Base-by-base conservation (phyloP, 2,113 vertebrate species). In the Telmatochromis sp. region DNA sequence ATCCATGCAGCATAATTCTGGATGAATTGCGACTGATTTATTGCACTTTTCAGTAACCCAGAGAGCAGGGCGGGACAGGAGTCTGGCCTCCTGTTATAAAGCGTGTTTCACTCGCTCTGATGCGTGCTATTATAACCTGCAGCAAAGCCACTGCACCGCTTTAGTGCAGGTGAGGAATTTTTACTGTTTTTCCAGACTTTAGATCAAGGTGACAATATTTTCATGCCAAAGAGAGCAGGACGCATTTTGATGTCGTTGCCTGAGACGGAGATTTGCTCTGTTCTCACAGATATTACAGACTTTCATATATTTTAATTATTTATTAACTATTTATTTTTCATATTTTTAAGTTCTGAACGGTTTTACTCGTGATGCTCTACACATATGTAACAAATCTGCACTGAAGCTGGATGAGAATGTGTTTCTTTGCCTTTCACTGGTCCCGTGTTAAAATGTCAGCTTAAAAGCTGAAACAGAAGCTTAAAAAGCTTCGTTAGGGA, bases 131-230 rank as follows among this genome's bases (percentile, higher is more conserved):
- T 75, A 31, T 28, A 75, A 75, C 70, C 70, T 75, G 70, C 70
- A 75, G 70, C 70, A 75, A 49, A 75, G 70, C 2, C 78, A 79
- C 87, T 82, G 85, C 60, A 37, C 33, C 33, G 60, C 10, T 37
- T 65, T 37, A 37, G 33, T 65, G 60, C 10, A 65, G 60, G 1
- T 65, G 80, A 87, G 91, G 89, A 93, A 93, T 94, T 83, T 95
- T 94, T 92, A 94, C 51, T 85, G 82, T 87, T 80, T 91, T 83
- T 86, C 88, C 68, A 87, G 75, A 92, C 85, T 85, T 93, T 80
- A 93, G 87, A 95, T 93, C 91, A 86, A 70, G 65, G 78, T 88
- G 54, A 90, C 86, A 81, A 82, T 53, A 51, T 78, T 85, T 83
- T 82, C 51, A 78, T 19, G 70, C 73, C 23, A 23, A 23, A 4